Base-by-base conservation (phyloP, 2,888 invertebrate species). In the Anorthoa munda region DNA sequence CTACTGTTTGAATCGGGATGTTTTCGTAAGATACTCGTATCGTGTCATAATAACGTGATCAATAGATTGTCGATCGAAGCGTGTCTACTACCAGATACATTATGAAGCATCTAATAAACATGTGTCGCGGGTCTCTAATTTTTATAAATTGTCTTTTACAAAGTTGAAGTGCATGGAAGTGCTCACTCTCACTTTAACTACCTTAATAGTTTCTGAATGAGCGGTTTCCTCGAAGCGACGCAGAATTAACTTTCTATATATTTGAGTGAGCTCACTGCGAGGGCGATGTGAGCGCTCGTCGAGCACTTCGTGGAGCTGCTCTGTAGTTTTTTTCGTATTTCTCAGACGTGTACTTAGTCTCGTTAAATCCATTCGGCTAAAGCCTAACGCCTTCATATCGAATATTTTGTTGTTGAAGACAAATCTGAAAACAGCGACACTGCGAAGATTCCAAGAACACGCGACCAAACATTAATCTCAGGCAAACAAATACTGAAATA, bases 401-500 rank as follows among this genome's bases (percentile, higher is more conserved):
- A 58, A 23, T 2, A 58, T 18, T 26, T 31, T 7, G 17, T 2
- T 58, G 12, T 51, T 21, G 39, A 39, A 39, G 12, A 5, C 18
- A 51, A 0, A 26, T 51, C 60, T n/a, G 7, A 23, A 50, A 23
- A 60, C 7, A 48, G 58, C 17, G 48, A 26, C 13, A 17, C 13
- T 46, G 13, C 23, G 13, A 50, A 31, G 5, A 50, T 59, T 59
- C 58, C 39, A 59, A 26, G 39, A 67, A 46, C 39, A 26, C 51
- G n/a, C 50, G 58, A 45, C n/a, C 50, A 45, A 59, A 53, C n/a
- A 56, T 53, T 61, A 17, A 55, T 61, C n/a, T 18, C 61, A 23
- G 56, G 7, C 21, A 55, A 31, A 64, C 17, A 50, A 56, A 55
- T 51, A 51, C 39, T 68, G 13, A 69, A 51, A 56, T 45, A 63